A percentile compares a stretch with the other conserved stretches of the same genome.
Evolutionary conservation across 2,888 invertebrate genomes (phyloP).

Genomic region (Chrysolina oricalcia): DNA sequence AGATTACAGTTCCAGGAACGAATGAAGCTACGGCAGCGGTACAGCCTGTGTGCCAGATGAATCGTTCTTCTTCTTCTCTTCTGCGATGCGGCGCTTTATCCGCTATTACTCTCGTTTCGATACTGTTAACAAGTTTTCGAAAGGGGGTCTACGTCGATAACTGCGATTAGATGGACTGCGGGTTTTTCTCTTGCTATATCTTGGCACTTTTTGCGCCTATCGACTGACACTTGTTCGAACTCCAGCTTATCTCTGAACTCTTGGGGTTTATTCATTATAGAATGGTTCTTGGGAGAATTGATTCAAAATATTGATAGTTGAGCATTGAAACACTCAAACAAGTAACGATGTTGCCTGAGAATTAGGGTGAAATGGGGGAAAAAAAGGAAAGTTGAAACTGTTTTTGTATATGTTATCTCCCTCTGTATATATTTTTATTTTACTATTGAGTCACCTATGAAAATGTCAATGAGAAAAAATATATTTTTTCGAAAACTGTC

Average conservation of each 20-base stretch:
- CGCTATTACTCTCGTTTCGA: slow-evolving; percentile 49
- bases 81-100: slow-evolving; percentile 35
- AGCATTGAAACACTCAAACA: too few species aligned
- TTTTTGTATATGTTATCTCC: too few species aligned
- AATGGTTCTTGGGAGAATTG: too few species aligned
- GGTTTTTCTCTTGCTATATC: not conserved
- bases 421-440: too few species aligned
- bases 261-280: not conserved
- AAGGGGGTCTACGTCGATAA: slow-evolving; percentile 45
- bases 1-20: slow-evolving; percentile 96
- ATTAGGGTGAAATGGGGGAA: too few species aligned
- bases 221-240: not conserved
- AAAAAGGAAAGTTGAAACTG: too few species aligned
- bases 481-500: too few species aligned
- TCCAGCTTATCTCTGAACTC: not conserved
- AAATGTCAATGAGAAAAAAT: too few species aligned
- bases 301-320: too few species aligned
- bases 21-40: slow-evolving; percentile 69
- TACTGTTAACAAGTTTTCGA: slow-evolving; percentile 55
- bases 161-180: slow-evolving; percentile 32
- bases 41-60: slow-evolving; percentile 49
- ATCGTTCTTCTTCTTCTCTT: slow-evolving; percentile 44
- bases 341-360: too few species aligned
- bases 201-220: not conserved
- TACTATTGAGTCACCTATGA: too few species aligned